Evolutionary conservation across 2,797 vertebrate genomes (phyloP), one percentile per base, ranked within the genome.

Genomic region (Astyanax mexicanus): DNA sequence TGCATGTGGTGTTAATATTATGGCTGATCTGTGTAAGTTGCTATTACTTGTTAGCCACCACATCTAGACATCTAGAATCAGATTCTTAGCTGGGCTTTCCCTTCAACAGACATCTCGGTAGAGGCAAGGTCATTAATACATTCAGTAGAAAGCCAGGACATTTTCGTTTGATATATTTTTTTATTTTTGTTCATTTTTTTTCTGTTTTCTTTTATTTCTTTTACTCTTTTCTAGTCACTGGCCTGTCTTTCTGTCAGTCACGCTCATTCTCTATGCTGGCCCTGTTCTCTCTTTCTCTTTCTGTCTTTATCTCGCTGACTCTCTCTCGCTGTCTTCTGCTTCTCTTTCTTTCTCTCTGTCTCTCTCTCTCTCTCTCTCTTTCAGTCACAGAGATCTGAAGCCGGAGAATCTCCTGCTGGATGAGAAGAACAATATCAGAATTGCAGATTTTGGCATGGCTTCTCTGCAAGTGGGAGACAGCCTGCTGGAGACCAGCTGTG

Each of bases 391-490:
- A 90, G 96, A 97, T 87, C 90, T 97, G 84, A 97, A 97, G 89
- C 96, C 96, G 0, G 96, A 97, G 86, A 97, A 97, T 84, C 92
- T 97, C 79, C 93, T 97, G 78, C 81, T 97, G 90, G 96, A 97
- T 69, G 96, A 97, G 89, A 96, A 96, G 84, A 97, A 97, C 75
- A 97, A 97, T 87, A 97, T 97, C 78, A 91, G 96, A 64, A 95
- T 97, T 61, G 96, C 96, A 6, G 96, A 97, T 90, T 97, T 97
- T 9, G 96, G 96, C 75, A 97, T 97, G 96, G 96, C 96, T 4
- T 97, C 96, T 37, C 92, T 97, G 77, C 96, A 97, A 85, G 96
- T 97, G 75, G 96, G 96, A 68, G 95, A 96, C 89, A 96, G 94
- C 85, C 93, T 97, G 70, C 86, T 96, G 84, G 96, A 97, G 89